Base-by-base conservation (phyloP, 2,797 vertebrate species). In the Mycteria americana region DNA sequence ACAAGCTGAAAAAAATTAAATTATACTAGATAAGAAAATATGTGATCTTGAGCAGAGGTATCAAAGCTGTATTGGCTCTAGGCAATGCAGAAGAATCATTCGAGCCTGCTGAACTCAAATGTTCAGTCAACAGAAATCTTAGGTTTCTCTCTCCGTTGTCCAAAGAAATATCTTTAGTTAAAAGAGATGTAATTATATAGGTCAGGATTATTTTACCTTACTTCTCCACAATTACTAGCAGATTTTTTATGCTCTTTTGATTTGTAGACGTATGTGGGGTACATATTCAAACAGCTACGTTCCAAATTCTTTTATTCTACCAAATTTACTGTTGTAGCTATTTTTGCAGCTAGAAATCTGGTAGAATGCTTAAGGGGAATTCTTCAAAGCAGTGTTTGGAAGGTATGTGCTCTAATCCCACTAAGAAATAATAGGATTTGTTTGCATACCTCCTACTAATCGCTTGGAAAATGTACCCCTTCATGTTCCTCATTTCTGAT, bases 391-490 rank as follows among this genome's bases (percentile, higher is more conserved):
- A 80, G 46, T 9, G 9, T 30, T 75, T 2, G 11, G 64, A 89
- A 97, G 82, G 88, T 97, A 91, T 72, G 73, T 73, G 65, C 72
- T 78, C 62, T 96, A 95, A 96, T 95, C 88, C 31, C 73, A 81
- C 94, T 39, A 81, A 81, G 62, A 96, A 94, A 94, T 95, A 96
- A 97, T 60, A 97, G 89, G 82, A 95, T 96, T 96, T 97, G 92
- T 96, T 95, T 94, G 93, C 93, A 94, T 94, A 93, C 89, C 94
- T 94, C 91, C 94, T 82, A 84, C 87, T 93, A 95, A 96, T 95
- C 33, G 18, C 76, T 91, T 16, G 10, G 89, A 94, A 94, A 96
- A 89, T 5, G 31, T 50, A 92, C 17, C 46, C 88, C 91, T 95
- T 92, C 87, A 56, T 60, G 87, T 86, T 94, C 87, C 89, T 96